Percentiles rank a stretch among this genome's conserved stretches.
These are phyloP conservation scores for Hyphantria cunea DNA, from an alignment of 1,140 invertebrate species.

Conservation along the genomic window DNA sequence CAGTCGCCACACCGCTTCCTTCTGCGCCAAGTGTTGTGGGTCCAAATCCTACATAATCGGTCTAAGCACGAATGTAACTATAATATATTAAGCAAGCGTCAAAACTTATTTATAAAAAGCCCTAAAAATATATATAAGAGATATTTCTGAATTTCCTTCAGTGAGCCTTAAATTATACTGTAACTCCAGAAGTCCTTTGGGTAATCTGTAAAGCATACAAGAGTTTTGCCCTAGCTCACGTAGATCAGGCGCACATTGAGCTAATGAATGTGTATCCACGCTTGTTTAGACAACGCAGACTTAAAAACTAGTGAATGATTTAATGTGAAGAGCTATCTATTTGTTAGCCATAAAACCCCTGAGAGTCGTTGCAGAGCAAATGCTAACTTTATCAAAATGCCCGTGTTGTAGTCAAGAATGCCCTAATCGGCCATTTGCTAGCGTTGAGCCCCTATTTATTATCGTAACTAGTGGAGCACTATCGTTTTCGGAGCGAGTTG, in stretches of 20 bases:
- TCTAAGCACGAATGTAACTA: no score
- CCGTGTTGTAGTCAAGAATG: constrained; percentile 73
- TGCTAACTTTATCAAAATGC: constrained; percentile 73
- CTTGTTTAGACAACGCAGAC: constrained; percentile 4
- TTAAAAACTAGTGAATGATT: constrained; percentile 45
- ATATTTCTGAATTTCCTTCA: neutral
- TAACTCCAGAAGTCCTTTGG: neutral
- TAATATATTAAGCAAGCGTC: no score
- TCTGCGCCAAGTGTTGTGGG: no score
- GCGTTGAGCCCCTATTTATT: constrained; percentile 75
- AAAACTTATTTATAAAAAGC: no score
- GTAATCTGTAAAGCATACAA: neutral
- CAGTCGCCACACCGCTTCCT: no score
- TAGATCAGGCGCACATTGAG: neutral
- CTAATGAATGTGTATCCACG: neutral
- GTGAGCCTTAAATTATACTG: neutral
- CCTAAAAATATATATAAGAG: no score
- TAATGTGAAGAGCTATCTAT: constrained; percentile 48
- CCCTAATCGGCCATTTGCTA: constrained; percentile 76
- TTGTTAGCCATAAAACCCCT: constrained; percentile 54
- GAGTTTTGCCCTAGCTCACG: neutral
- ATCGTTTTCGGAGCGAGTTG: constrained; percentile 58
- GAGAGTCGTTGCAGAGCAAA: constrained; percentile 67
- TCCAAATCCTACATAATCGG: no score
- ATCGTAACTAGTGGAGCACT: constrained; percentile 71